Evolutionary conservation across 2,113 vertebrate genomes (phyloP).

Genomic region (Varanus komodoensis): DNA sequence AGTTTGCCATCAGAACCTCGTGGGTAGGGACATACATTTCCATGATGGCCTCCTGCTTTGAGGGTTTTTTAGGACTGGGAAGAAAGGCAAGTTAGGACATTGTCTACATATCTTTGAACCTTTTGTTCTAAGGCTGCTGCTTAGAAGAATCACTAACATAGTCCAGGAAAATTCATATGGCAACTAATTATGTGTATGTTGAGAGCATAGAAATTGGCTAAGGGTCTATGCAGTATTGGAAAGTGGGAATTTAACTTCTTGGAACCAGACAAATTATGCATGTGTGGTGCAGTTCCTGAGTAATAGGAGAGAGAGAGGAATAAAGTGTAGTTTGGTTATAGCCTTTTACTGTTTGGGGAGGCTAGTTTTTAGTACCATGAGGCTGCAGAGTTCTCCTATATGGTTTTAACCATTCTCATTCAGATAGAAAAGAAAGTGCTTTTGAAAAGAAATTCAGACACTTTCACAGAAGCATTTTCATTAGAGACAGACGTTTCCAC

Average conservation of each 20-base stretch:
- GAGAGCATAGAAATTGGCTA: conserved; percentile 38
- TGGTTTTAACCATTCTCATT: too few species aligned
- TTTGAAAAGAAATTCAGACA: too few species aligned
- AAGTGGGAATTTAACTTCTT: conserved; percentile 50
- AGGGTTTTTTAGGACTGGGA: neutral
- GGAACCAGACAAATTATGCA: conserved; percentile 35
- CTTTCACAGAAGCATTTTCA: too few species aligned
- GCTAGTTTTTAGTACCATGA: neutral
- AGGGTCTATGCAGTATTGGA: conserved; percentile 49
- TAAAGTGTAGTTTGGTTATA: neutral
- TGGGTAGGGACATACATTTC: neutral
- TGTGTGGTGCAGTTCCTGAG: neutral
- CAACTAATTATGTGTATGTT: conserved; percentile 38
- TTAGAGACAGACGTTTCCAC: too few species aligned
- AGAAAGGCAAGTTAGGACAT: neutral
- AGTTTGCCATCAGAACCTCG: neutral
- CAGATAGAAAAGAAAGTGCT: too few species aligned
- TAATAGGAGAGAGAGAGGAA: conserved; percentile 20
- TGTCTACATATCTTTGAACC: conserved; percentile 10
- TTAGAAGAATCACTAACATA: conserved; percentile 49
- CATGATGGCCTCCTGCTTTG: neutral
- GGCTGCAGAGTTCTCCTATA: too few species aligned
- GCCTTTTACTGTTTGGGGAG: neutral
- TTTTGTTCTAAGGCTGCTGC: conserved; percentile 4
- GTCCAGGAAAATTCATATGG: conserved; percentile 52